Conservation (phyloP, 2,888 invertebrate genomes). For the Dermolepida albohirtum region DNA sequence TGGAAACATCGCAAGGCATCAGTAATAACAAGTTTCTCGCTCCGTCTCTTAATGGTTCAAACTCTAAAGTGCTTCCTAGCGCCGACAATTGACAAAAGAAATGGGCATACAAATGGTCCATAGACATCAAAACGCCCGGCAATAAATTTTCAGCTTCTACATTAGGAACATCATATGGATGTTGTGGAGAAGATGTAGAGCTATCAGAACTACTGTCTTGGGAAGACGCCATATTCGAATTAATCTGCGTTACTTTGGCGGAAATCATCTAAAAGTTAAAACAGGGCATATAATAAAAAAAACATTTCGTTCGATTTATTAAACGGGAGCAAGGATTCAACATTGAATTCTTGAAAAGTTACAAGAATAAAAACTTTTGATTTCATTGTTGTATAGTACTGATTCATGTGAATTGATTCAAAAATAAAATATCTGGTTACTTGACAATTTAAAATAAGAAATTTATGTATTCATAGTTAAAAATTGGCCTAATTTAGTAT, state of each 20-base stretch:
- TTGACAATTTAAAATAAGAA: too few relatives aligned
- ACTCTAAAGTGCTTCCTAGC: constrained; percentile 84
- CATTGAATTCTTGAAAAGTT: too few relatives aligned
- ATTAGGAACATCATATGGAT: constrained; percentile 83
- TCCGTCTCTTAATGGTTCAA: constrained; percentile 85
- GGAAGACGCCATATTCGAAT: constrained; percentile 79
- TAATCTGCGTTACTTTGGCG: constrained; percentile 81
- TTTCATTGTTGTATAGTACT: too few relatives aligned
- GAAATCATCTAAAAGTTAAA: constrained; percentile 71
- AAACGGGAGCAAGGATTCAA: too few relatives aligned
- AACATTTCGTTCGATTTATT: too few relatives aligned
- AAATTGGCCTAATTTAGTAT: too few relatives aligned
- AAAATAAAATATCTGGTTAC: too few relatives aligned
- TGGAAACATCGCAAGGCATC: constrained; percentile 76
- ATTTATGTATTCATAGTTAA: too few relatives aligned
- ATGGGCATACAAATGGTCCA: constrained; percentile 80
- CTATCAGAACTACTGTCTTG: constrained; percentile 96
- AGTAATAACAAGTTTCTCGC: constrained; percentile 83
- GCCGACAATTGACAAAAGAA: constrained; percentile 91
- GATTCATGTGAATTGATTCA: too few relatives aligned
- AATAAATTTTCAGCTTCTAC: constrained; percentile 84
- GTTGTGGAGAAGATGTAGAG: constrained; percentile 91
- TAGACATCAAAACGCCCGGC: constrained; percentile 91
- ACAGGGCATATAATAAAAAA: background rate
- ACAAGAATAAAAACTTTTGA: too few relatives aligned